phyloP scores from a whole-genome alignment of 2,113 vertebrate species.

The Gracilinanus agilis region DNA sequence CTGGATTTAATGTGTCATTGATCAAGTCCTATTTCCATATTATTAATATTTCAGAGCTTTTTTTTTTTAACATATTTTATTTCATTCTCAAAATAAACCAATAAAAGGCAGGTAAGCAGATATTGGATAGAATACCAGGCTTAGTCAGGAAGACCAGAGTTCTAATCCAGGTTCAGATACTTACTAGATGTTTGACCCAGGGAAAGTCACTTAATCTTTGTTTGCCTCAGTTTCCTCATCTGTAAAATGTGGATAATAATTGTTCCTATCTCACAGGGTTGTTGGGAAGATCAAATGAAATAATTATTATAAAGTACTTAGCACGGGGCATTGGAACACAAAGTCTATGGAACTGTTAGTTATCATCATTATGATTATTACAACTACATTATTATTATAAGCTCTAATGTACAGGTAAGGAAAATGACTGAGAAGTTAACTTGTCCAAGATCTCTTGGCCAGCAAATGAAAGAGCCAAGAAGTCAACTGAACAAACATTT shows the following conservation, averaged over 20 bases:
- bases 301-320: neutral
- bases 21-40: too few species aligned
- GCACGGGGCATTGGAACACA: neutral
- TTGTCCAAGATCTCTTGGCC: neutral
- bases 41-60: too few species aligned
- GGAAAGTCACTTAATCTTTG: too few species aligned
- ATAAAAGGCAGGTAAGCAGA: neutral
- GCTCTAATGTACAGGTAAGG: neutral
- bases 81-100: neutral
- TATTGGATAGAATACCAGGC: neutral
- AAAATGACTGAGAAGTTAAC: neutral
- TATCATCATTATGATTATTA: neutral
- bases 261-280: neutral
- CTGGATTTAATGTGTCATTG: too few species aligned
- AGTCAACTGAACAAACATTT: neutral
- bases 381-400: fast-evolving
- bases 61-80: neutral
- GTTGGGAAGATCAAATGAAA: neutral
- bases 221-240: neutral
- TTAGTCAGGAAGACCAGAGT: neutral
- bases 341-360: neutral
- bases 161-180: neutral
- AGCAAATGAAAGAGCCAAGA: neutral
- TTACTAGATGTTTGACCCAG: neutral
- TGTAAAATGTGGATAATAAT: neutral